Evolutionary conservation across 2,113 vertebrate species (phyloP).

Genomic region (Ochotona princeps): DNA sequence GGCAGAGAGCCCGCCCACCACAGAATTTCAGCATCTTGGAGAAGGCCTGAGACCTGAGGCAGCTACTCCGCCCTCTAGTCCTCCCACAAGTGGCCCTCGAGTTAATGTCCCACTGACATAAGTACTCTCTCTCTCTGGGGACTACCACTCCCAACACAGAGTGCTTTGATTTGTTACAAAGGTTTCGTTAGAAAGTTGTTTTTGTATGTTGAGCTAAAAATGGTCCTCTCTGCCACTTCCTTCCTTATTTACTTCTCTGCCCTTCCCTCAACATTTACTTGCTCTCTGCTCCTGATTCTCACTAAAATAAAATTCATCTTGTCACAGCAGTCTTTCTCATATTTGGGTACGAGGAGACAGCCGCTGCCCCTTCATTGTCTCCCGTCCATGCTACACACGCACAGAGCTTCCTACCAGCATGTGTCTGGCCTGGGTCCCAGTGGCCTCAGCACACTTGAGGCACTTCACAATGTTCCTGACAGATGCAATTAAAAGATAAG

Average conservation of each 20-base stretch:
- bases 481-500: too few species aligned
- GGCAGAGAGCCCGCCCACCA: not conserved
- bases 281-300: not conserved
- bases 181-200: not conserved
- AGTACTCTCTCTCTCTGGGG: not conserved
- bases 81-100: too few species aligned
- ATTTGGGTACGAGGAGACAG: not conserved
- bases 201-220: not conserved
- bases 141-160: not conserved
- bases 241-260: not conserved
- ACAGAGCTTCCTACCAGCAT: not conserved
- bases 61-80: not conserved
- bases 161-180: not conserved
- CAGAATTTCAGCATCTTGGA: not conserved
- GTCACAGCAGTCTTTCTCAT: not conserved
- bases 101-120: too few species aligned
- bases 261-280: not conserved
- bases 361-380: not conserved
- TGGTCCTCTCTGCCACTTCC: slow-evolving; percentile 9
- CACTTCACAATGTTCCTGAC: too few species aligned
- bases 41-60: not conserved
- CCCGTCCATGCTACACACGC: not conserved
- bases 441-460: not conserved
- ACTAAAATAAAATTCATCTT: not conserved
- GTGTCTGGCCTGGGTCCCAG: not conserved